phyloP scores from a whole-genome alignment of 2,888 invertebrate species.

The Drosophila merina region DNA sequence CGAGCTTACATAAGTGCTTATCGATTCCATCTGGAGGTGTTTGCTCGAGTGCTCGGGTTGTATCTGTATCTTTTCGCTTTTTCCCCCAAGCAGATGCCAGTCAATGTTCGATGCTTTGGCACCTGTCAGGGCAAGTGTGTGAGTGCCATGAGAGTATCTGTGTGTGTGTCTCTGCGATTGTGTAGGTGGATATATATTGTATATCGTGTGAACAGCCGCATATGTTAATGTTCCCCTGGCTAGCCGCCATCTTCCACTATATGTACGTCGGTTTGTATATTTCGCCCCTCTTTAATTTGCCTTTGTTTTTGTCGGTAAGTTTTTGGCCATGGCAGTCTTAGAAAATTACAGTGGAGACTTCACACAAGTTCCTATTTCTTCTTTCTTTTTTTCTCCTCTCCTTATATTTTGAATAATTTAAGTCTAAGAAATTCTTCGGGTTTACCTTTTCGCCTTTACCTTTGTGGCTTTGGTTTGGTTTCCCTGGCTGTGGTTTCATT shows the following conservation, averaged over 20 bases:
- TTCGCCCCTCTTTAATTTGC: constrained; percentile 28
- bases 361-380: constrained; percentile 66
- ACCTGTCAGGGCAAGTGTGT: constrained; percentile 61
- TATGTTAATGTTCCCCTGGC: constrained; percentile 70
- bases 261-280: background rate
- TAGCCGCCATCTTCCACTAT: constrained; percentile 63
- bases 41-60: constrained; percentile 8
- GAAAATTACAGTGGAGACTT: constrained; percentile 68
- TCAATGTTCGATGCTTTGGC: constrained; percentile 72
- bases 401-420: constrained; percentile 69
- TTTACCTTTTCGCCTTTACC: constrained; percentile 43
- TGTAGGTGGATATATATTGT: constrained; percentile 50
- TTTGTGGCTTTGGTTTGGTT: constrained; percentile 46
- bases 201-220: constrained; percentile 78
- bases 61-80: constrained; percentile 1
- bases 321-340: constrained; percentile 49
- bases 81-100: constrained; percentile 55
- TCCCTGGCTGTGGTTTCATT: constrained; percentile 45
- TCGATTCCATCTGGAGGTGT: constrained; percentile 37
- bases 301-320: constrained; percentile 30
- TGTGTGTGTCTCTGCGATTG: constrained; percentile 16
- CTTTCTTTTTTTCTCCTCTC: constrained; percentile 40
- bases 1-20: constrained; percentile 36
- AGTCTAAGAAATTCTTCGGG: constrained; percentile 67
- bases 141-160: constrained; percentile 21